Conservation (phyloP, 2,888 invertebrate genomes). For the Antheraea assamensis region DNA sequence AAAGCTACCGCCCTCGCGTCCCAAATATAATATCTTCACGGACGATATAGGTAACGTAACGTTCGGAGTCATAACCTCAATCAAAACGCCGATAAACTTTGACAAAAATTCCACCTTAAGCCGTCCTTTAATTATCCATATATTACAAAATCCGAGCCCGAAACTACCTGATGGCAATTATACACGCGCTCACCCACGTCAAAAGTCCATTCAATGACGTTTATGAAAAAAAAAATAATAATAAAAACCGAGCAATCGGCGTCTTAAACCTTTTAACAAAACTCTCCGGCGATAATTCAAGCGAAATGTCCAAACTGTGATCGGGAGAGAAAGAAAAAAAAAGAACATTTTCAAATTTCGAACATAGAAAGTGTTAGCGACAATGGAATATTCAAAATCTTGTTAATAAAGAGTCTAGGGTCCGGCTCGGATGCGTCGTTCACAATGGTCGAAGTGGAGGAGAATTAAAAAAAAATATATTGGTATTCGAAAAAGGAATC, state of each 20-base stretch:
- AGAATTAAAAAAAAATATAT: slow-evolving; percentile 49
- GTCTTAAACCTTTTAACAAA: slow-evolving; percentile 78
- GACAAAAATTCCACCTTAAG: slow-evolving; percentile 81
- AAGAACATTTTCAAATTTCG: slow-evolving; percentile 61
- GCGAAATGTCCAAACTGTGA: slow-evolving; percentile 79
- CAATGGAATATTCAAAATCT: slow-evolving; percentile 80
- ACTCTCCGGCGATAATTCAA: slow-evolving; percentile 80
- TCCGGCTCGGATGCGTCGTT: slow-evolving; percentile 50
- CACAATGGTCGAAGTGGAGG: slow-evolving; percentile 52
- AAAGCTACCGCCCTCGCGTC: slow-evolving; percentile 73
- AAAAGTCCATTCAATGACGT: slow-evolving; percentile 70
- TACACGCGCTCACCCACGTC: slow-evolving; percentile 81
- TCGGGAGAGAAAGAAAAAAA: slow-evolving; percentile 44
- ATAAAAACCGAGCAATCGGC: slow-evolving; percentile 47
- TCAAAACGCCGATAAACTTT: slow-evolving; percentile 79
- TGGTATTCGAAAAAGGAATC: slow-evolving; percentile 65
- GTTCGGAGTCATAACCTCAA: slow-evolving; percentile 73
- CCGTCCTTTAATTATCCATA: slow-evolving; percentile 81
- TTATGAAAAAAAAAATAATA: slow-evolving; percentile 60
- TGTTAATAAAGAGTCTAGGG: slow-evolving; percentile 78
- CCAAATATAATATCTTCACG: slow-evolving; percentile 55
- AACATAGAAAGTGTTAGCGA: slow-evolving; percentile 81
- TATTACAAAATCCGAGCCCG: slow-evolving; percentile 71
- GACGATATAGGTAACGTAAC: slow-evolving; percentile 43
- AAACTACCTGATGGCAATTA: slow-evolving; percentile 81